Base-by-base conservation (phyloP, 2,113 vertebrate genomes). In the Pedionomus torquatus region DNA sequence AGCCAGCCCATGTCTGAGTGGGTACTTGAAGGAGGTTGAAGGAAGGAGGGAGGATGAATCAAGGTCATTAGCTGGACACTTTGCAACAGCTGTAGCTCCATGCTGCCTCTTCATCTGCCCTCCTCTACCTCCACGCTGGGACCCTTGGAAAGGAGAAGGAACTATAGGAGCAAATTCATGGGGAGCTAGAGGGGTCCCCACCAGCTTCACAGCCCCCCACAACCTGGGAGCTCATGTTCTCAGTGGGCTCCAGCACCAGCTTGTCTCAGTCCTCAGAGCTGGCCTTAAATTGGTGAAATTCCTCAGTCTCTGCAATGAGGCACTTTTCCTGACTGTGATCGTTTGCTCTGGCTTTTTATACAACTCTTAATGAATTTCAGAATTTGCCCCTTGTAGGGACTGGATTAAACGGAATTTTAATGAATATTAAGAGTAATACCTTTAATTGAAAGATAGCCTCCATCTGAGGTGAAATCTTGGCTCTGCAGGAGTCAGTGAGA, bases 351-450 rank as follows among this genome's bases (percentile, higher is more conserved):
- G 35, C 35, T 87, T 93, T 86, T 70, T 81, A 26, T 49, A 54
- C 21, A 83, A 71, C 17, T 74, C 33, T 20, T 83, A 65, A 91
- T 85, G 61, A 87, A 88, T 93, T 90, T 93, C 84, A 93, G 82
- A 17, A 25, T 91, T 93, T 93, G 11, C 28, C 55, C 25, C 68
- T 74, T 83, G 51, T n/a, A 81, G 78, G 86, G 46, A 54, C 71
- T 80, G 55, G 75, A 94, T 81, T 90, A 92, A 87, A 93, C 46
- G 74, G 79, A 64, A 83, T 92, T 95, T 92, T 95, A 94, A 93
- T 95, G 52, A 69, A 43, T 87, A 93, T 89, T 89, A 75, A 72
- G 54, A 83, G 75, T 83, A 93, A 93, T 90, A 81, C 49, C 58
- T 93, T 86, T 90, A 83, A 90, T 74, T 94, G 92, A 95, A 96